Evolutionary conservation across 2,113 vertebrate genomes (phyloP).

Genomic region (Terrapene triunguis): DNA sequence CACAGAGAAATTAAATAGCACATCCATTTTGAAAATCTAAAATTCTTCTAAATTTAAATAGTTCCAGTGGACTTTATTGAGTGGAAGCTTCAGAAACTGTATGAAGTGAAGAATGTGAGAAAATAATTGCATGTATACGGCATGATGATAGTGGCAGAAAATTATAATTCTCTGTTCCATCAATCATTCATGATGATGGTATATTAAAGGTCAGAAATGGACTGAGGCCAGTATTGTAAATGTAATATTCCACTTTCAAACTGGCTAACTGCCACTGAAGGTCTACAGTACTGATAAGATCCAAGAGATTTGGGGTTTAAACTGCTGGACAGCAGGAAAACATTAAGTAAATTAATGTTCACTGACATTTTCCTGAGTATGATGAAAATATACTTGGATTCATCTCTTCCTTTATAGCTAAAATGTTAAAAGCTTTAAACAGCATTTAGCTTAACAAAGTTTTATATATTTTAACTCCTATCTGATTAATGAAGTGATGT

Average conservation of each 20-base stretch:
- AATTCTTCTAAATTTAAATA: background rate
- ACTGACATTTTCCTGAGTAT: background rate
- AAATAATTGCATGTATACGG: constrained; percentile 11
- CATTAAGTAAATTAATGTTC: background rate
- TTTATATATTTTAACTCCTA: background rate
- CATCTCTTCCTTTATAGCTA: accelerated
- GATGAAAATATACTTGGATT: background rate
- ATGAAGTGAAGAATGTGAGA: constrained; percentile 19
- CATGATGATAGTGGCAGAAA: background rate
- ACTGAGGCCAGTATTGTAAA: background rate
- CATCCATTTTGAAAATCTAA: background rate
- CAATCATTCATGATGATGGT: background rate
- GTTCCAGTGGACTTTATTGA: background rate
- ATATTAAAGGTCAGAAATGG: constrained; percentile 49
- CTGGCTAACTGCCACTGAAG: accelerated
- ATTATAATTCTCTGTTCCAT: background rate
- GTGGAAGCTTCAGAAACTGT: background rate
- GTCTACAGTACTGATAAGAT: background rate
- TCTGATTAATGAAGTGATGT: background rate
- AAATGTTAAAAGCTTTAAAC: background rate
- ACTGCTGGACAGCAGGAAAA: background rate
- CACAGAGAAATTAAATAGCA: background rate
- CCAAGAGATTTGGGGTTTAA: background rate
- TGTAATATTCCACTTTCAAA: background rate
- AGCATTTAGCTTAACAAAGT: background rate